Evolutionary conservation across 2,888 invertebrate genomes (phyloP).

Genomic region (Oscheius onirici): DNA sequence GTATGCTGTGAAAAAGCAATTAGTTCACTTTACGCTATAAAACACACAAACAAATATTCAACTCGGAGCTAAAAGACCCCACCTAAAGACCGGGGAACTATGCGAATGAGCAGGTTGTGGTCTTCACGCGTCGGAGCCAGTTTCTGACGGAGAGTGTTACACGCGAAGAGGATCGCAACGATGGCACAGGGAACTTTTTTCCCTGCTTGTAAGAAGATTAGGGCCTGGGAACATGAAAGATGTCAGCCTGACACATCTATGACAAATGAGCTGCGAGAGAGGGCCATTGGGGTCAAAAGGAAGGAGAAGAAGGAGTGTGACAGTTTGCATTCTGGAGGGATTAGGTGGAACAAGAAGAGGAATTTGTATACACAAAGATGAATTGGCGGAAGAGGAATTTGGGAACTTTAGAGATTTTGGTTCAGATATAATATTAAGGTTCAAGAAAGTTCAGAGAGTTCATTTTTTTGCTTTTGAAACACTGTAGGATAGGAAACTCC

Average conservation of each 20-base stretch:
- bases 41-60: too few species aligned
- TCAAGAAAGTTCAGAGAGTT: too few species aligned
- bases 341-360: slow-evolving; percentile 1
- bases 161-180: neutral
- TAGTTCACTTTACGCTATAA: too few species aligned
- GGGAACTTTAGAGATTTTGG: too few species aligned
- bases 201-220: neutral
- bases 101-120: too few species aligned
- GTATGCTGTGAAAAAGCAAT: too few species aligned
- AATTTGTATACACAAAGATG: neutral
- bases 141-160: neutral
- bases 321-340: neutral
- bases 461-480: too few species aligned
- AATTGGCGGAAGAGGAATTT: neutral
- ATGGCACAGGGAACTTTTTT: neutral
- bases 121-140: slow-evolving; percentile 5
- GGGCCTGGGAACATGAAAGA: neutral
- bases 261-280: slow-evolving; percentile 29
- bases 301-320: slow-evolving; percentile 11
- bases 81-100: too few species aligned
- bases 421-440: neutral
- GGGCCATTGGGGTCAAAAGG: neutral
- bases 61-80: too few species aligned
- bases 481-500: too few species aligned
- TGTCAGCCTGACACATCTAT: slow-evolving; percentile 15